Evolutionary conservation across 2,797 vertebrate species (phyloP).

Genomic region (Mormyrus hasselquistii): DNA sequence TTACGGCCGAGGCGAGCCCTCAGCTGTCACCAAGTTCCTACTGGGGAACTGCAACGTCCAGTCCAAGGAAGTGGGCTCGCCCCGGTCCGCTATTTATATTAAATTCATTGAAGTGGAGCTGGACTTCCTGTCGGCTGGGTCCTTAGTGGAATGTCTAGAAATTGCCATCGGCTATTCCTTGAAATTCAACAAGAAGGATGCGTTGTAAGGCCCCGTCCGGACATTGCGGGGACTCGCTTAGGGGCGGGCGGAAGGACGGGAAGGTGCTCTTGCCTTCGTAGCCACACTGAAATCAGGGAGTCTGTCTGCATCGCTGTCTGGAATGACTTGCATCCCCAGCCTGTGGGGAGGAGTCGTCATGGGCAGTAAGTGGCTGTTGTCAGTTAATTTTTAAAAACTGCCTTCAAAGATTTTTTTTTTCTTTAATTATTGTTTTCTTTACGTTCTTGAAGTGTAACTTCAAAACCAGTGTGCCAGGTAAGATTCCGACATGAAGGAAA

Average conservation of each 20-base stretch:
- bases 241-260: conserved; percentile 19
- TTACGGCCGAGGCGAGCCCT: conserved; percentile 71
- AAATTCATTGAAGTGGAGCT: conserved; percentile 98
- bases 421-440: conserved; percentile 5
- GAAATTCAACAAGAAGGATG: conserved; percentile 82
- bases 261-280: neutral
- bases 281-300: conserved; percentile 55
- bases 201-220: neutral
- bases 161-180: conserved; percentile 91
- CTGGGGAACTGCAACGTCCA: conserved; percentile 77
- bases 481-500: conserved; percentile 30
- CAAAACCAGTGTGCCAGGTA: conserved; percentile 54
- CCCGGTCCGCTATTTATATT: conserved; percentile 75
- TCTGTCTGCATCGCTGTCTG: conserved; percentile 37
- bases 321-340: conserved; percentile 44
- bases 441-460: conserved; percentile 23
- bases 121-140: conserved; percentile 97
- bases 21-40: conserved; percentile 82
- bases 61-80: conserved; percentile 49
- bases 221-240: conserved; percentile 20
- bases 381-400: conserved; percentile 49
- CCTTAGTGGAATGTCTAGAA: conserved; percentile 95
- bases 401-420: conserved; percentile 51
- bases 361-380: conserved; percentile 15
- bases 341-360: conserved; percentile 40